These are phyloP conservation scores for Lateolabrax maculatus DNA, from an alignment of 2,797 vertebrate species.

Conservation along the genomic window DNA sequence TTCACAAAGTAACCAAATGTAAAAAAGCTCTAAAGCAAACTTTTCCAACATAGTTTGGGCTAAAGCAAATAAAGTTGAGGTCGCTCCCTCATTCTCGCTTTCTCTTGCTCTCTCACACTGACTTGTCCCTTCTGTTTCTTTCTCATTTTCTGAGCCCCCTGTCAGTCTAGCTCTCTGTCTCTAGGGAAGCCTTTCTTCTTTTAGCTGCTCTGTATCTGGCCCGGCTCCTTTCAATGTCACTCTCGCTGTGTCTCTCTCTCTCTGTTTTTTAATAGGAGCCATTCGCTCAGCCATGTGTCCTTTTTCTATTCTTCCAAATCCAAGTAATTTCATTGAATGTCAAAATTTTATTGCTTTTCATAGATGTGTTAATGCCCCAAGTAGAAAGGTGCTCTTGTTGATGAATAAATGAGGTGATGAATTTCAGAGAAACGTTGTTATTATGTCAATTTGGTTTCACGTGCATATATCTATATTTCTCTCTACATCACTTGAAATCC, in stretches of 20 bases:
- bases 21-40: neutral
- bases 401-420: conserved; percentile 26
- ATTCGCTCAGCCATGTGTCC: conserved; percentile 36
- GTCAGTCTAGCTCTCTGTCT: conserved; percentile 60
- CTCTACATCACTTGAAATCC: neutral
- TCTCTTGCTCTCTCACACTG: conserved; percentile 13
- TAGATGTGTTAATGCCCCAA: conserved; percentile 19
- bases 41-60: conserved; percentile 5
- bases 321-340: conserved; percentile 30
- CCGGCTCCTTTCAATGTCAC: conserved; percentile 77
- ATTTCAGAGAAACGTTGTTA: conserved; percentile 14
- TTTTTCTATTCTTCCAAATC: conserved; percentile 33
- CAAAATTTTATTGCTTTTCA: conserved; percentile 22
- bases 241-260: conserved; percentile 41
- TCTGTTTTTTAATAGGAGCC: conserved; percentile 51
- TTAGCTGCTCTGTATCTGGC: conserved; percentile 70
- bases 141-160: conserved; percentile 51
- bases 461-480: neutral
- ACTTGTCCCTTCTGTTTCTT: conserved; percentile 40
- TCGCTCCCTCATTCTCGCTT: conserved; percentile 31
- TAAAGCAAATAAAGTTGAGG: conserved; percentile 42
- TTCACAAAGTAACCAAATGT: conserved; percentile 19
- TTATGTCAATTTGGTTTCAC: conserved; percentile 11
- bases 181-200: conserved; percentile 74
- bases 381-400: conserved; percentile 25